Base-by-base conservation (phyloP, 1,140 invertebrate genomes). In the Mycetomoellerius zeteki region DNA sequence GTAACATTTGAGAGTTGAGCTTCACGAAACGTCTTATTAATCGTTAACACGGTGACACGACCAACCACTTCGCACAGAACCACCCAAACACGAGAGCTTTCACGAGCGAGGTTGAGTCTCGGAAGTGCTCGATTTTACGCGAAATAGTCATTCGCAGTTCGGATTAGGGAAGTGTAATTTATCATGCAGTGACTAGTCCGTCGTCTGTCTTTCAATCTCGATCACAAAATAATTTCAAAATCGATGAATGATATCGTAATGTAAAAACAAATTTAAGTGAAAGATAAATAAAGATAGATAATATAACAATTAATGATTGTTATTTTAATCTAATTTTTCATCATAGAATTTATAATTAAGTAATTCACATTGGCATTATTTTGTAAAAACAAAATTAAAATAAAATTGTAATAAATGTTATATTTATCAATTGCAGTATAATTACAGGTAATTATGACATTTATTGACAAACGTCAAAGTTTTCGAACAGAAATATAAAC, bases 101-200 rank as follows among this genome's bases (percentile, higher is more conserved):
- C 47, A 69, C n/a, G 88, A 86, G 75, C 65, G 73, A 76, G 24
- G 75, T 54, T 60, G 52, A 82, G 30, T 43, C 54, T 64, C 62
- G 58, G 37, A 56, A 86, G 54, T 75, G 87, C 27, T 75, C 67
- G 82, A 89, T 89, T 89, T 81, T 84, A 43, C 47, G 82, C 65
- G 87, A 64, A 89, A 88, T 89, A 58, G 84, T 52, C 43, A 80
- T 76, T 85, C 72, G 67, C 71, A 88, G 52, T 62, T 54, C 6
- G 27, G 37, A n/a, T 37, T 37, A 47, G 52, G 47, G 10, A 43
- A 7, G 16, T 33, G 75, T 67, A 88, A 89, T 89, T 88, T 80
- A 89, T 89, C 87, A 89, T 54, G 47, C 82, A 43, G 60, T 14
- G 80, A 73, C 69, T 60, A 60, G n/a, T 73, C 33, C 77, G 77